These are phyloP conservation scores for Terrapene triunguis DNA, from an alignment of 2,113 vertebrate species.

Conservation along the genomic window DNA sequence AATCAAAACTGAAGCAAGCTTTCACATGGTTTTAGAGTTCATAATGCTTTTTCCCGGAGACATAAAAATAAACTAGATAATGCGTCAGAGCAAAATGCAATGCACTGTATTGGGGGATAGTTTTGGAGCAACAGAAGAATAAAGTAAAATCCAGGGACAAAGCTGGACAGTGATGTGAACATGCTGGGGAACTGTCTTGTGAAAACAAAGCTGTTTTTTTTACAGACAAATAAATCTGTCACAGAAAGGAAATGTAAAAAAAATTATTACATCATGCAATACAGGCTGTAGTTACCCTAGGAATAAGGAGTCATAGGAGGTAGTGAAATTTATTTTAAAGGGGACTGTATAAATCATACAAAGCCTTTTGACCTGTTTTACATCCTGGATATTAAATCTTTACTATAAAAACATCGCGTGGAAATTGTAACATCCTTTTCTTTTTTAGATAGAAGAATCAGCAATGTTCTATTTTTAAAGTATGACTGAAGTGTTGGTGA, in stretches of 20 bases:
- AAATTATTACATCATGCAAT: not conserved
- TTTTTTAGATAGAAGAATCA: not conserved
- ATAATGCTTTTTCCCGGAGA: not conserved
- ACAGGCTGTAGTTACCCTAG: not conserved
- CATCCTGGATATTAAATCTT: conserved; percentile 1
- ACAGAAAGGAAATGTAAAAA: not conserved
- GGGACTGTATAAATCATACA: not conserved
- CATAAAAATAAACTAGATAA: not conserved
- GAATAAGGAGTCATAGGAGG: not conserved
- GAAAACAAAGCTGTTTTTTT: not conserved
- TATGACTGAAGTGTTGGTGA: not conserved
- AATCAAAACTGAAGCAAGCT: not conserved
- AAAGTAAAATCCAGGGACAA: not conserved
- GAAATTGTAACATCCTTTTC: not conserved
- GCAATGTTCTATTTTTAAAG: not conserved
- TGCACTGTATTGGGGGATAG: not conserved
- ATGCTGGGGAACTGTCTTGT: not conserved
- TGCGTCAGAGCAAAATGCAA: not conserved
- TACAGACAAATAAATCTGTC: not conserved
- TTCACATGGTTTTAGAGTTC: not conserved
- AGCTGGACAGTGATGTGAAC: not conserved
- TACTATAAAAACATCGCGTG: not conserved
- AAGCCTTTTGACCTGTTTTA: not conserved
- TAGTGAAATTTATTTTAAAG: not conserved
- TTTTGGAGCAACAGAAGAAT: not conserved